Conservation (phyloP, 1,140 invertebrate genomes). For the Maniola jurtina region DNA sequence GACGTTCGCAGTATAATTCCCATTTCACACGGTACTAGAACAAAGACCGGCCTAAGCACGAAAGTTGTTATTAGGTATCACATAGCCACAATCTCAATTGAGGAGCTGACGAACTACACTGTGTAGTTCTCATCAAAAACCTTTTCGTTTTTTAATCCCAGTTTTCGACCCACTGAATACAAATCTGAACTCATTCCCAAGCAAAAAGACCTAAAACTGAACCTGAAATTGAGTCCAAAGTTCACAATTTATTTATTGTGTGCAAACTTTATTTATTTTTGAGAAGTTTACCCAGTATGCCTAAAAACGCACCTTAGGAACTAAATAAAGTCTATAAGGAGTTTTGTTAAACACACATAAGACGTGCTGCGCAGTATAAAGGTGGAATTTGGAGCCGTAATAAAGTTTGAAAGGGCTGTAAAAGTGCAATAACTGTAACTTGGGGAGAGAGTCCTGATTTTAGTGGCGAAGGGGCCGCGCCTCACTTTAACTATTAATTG, state of each 20-base stretch:
- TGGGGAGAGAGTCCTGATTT: constrained; percentile 66
- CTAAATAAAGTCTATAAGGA: constrained; percentile 30
- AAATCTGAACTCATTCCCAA: too few species aligned
- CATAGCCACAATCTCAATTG: too few species aligned
- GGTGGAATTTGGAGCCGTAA: constrained; percentile 72
- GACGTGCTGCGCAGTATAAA: constrained; percentile 40
- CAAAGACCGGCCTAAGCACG: neutral
- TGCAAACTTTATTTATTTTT: too few species aligned
- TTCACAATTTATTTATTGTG: too few species aligned
- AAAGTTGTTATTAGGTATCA: too few species aligned
- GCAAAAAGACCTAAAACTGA: too few species aligned
- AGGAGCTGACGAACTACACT: too few species aligned
- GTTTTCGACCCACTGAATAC: too few species aligned
- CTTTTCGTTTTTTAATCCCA: too few species aligned
- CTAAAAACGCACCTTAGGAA: neutral
- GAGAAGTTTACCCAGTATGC: neutral
- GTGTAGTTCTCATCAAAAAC: too few species aligned
- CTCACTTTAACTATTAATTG: constrained; percentile 69
- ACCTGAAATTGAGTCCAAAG: too few species aligned
- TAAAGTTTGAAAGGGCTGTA: constrained; percentile 77
- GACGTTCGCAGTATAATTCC: constrained; percentile 35
- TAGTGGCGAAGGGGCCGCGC: constrained; percentile 62
- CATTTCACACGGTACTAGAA: neutral
- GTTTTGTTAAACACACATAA: constrained; percentile 60
- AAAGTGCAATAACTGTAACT: constrained; percentile 76